These are phyloP conservation scores for Quiscalus mexicanus DNA, from an alignment of 2,113 vertebrate genomes.

Conservation along the genomic window DNA sequence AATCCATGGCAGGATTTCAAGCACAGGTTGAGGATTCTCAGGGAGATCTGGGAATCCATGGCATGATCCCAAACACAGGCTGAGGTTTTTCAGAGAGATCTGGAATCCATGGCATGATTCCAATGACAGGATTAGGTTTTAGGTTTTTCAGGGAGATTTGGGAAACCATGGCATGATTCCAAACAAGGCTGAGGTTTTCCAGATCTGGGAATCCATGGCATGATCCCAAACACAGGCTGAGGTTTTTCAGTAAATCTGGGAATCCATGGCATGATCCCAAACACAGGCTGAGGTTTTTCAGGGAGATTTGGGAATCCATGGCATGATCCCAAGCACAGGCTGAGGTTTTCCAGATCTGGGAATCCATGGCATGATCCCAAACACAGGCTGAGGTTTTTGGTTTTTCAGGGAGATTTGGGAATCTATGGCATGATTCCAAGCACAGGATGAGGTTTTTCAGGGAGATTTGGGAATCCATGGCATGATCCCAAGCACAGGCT, in stretches of 20 bases:
- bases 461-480: background rate
- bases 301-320: background rate
- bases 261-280: background rate
- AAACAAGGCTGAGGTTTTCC: no score
- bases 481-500: fast-evolving
- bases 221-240: background rate
- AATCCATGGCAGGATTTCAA: background rate
- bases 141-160: no score
- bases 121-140: no score
- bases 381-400: no score
- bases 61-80: no score
- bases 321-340: background rate
- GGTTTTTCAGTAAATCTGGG: background rate
- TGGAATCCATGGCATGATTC: background rate
- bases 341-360: background rate
- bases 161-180: no score
- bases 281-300: background rate
- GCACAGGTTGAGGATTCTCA: background rate
- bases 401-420: no score
- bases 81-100: no score
- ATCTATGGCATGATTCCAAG: background rate
- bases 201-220: background rate
- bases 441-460: background rate
- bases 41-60: no score
- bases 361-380: background rate